phyloP scores from a whole-genome alignment of 2,113 vertebrate genomes.

The Bufo gargarizans region DNA sequence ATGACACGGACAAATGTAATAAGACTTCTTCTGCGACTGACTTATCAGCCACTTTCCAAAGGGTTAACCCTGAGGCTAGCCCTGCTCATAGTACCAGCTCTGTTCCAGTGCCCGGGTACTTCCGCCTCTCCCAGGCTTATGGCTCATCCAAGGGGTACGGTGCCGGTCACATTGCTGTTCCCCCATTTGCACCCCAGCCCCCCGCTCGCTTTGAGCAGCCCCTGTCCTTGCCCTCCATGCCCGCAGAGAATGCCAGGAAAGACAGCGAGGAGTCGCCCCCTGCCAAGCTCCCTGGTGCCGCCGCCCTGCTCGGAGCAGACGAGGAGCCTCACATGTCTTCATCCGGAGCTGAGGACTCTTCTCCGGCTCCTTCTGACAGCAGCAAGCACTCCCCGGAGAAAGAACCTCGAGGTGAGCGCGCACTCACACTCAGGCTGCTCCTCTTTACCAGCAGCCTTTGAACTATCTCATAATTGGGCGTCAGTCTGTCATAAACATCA shows the following conservation, averaged over 20 bases:
- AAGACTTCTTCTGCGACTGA: constrained; percentile 84
- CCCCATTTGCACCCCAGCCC: constrained; percentile 80
- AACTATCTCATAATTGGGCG: constrained; percentile 79
- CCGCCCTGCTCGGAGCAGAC: constrained; percentile 75
- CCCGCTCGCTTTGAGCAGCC: constrained; percentile 81
- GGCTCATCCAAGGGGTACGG: constrained; percentile 86
- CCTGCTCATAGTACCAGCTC: constrained; percentile 74
- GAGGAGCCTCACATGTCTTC: constrained; percentile 90
- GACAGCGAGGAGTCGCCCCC: constrained; percentile 83
- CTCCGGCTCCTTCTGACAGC: constrained; percentile 86
- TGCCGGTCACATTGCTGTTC: constrained; percentile 75
- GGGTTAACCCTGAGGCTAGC: constrained; percentile 79
- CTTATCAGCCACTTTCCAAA: constrained; percentile 76
- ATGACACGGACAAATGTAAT: constrained; percentile 92
- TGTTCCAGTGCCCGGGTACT: constrained; percentile 95
- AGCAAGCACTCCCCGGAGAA: constrained; percentile 86
- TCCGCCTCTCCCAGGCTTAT: constrained; percentile 95
- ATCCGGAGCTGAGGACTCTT: constrained; percentile 87
- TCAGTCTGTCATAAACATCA: constrained; percentile 76
- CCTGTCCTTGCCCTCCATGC: constrained; percentile 73
- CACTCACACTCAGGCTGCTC: constrained; percentile 62
- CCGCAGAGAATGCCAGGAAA: constrained; percentile 76
- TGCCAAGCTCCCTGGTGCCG: constrained; percentile 74
- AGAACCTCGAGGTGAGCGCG: constrained; percentile 84
- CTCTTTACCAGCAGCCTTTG: constrained; percentile 73